phyloP scores from a whole-genome alignment of 2,113 vertebrate species.

The Dicaeum eximium region DNA sequence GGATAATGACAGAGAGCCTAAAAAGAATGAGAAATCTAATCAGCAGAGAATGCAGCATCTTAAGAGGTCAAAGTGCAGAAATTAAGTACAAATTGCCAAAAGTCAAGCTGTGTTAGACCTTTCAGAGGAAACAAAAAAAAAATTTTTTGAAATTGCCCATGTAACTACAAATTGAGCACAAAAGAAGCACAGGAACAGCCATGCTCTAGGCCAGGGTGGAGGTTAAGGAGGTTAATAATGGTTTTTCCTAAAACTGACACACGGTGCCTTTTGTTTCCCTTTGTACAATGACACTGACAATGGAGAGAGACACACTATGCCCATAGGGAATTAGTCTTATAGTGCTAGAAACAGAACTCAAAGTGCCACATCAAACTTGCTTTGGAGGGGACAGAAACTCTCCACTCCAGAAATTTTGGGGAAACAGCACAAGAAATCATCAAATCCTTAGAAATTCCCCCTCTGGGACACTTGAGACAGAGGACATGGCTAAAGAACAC shows the following conservation, averaged over 20 bases:
- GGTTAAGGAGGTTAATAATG: background rate
- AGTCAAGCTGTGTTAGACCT: constrained; percentile 6
- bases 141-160: background rate
- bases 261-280: background rate
- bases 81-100: constrained; percentile 1
- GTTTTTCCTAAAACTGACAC: background rate
- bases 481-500: background rate
- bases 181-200: background rate
- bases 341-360: background rate
- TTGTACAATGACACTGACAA: background rate
- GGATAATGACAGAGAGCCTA: background rate
- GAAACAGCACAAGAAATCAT: background rate
- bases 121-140: background rate
- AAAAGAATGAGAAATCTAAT: background rate
- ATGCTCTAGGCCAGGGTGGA: background rate
- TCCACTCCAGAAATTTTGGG: background rate
- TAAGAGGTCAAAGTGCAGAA: constrained; percentile 34
- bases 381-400: background rate
- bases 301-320: background rate
- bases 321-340: background rate
- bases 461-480: background rate
- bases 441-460: background rate
- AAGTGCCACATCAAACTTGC: background rate
- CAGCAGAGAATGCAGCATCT: background rate
- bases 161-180: background rate